A percentile compares a stretch with the other conserved stretches of the same genome.
Evolutionary conservation across 2,888 invertebrate genomes (phyloP).

Genomic region (Perizoma affinitatum): DNA sequence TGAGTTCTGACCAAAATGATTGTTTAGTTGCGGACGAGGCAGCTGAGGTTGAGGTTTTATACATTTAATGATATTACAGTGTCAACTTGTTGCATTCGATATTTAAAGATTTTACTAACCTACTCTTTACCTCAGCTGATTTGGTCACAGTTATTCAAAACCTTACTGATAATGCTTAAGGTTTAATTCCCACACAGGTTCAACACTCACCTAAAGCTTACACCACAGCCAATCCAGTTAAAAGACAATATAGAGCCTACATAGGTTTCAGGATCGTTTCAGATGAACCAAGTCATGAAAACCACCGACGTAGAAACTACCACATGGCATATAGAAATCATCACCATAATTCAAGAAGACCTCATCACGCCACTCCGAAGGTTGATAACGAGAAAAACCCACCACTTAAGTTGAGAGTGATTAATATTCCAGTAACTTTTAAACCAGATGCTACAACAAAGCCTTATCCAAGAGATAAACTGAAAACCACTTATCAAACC

Average conservation of each 20-base stretch:
- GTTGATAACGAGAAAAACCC: background rate
- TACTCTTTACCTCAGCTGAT: constrained; percentile 19
- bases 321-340: constrained; percentile 5
- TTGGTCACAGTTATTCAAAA: constrained; percentile 18
- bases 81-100: background rate
- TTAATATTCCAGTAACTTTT: constrained; percentile 21
- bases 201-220: constrained; percentile 19
- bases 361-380: background rate
- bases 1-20: constrained; percentile 73
- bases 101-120: background rate
- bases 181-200: constrained; percentile 31
- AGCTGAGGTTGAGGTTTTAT: constrained; percentile 19
- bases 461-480: background rate
- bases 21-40: constrained; percentile 27
- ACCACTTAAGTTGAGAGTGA: constrained; percentile 1
- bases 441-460: constrained; percentile 2
- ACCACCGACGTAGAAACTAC: constrained; percentile 15
- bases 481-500: background rate
- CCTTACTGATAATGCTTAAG: constrained; percentile 32
- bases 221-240: constrained; percentile 23
- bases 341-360: constrained; percentile 4
- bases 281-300: constrained; percentile 21
- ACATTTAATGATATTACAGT: background rate
- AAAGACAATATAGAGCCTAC: constrained; percentile 24
- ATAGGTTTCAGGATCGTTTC: constrained; percentile 28